Evolutionary conservation across 2,888 invertebrate genomes (phyloP), one percentile per base, ranked within the genome.

Genomic region (Microctonus hyperodae): DNA sequence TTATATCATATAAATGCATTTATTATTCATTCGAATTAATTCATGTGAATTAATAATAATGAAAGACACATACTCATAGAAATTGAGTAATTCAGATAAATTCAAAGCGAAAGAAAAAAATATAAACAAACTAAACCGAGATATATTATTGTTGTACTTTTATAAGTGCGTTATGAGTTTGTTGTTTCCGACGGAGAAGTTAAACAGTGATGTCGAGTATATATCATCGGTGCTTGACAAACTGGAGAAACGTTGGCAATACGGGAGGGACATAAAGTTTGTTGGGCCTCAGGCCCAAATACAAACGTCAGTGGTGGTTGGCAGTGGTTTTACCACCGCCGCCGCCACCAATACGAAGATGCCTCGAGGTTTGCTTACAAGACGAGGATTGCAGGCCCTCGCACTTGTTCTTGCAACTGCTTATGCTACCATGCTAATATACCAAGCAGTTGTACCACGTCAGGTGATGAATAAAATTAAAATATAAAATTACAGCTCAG

Each of bases 351-450:
- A 87, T 86, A 81, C 85, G 85, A 78, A 85, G 84, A 82, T 87
- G 86, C 79, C 82, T 84, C 78, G 84, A 85, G 79, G 75, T 66
- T 72, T 83, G 76, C 79, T 81, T 71, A 80, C 78, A 70, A 81
- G 83, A 78, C 79, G 85, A 69, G 81, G 81, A 75, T 81, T 86
- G 33, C 86, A 85, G 79, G 84, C 83, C 67, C 77, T 85, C 73
- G 84, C 82, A 64, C 81, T 86, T 76, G 80, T 86, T 71, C 84
- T 88, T 74, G 85, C 86, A 72, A 84, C 89, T 74, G 88, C 87
- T 72, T 89, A 89, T 78, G 88, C 88, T 78, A 89, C 88, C 74
- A 84, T 89, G 72, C 85, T 89, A 72, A 86, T 89, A 75, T 89
- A 89, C 79, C 89, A 89, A 84, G 87, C 88, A 74, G 86, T 87